These are phyloP conservation scores for Antheraea assamensis DNA, from an alignment of 2,888 invertebrate genomes.

Conservation along the genomic window DNA sequence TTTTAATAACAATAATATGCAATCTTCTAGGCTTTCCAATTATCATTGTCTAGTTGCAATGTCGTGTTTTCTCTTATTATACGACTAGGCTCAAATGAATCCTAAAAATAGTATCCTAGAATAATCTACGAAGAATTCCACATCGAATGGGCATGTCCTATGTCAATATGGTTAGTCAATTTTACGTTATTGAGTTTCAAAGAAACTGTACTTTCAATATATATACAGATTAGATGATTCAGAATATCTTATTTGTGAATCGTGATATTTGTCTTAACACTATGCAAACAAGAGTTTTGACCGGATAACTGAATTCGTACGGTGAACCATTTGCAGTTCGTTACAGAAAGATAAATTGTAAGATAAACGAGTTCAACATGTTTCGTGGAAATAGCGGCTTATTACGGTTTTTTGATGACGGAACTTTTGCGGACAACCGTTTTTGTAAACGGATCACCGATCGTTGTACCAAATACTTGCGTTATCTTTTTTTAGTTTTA, in stretches of 20 bases:
- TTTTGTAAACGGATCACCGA: slow-evolving; percentile 10
- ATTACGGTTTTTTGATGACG: slow-evolving; percentile 49
- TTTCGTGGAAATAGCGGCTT: slow-evolving; percentile 59
- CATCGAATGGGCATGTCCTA: too few species aligned
- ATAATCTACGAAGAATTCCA: too few species aligned
- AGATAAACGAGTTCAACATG: slow-evolving; percentile 48
- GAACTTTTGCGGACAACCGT: slow-evolving; percentile 1
- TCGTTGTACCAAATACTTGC: background rate
- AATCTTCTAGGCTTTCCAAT: background rate
- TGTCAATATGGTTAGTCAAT: too few species aligned
- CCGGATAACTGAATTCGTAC: slow-evolving; percentile 51
- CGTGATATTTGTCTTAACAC: background rate
- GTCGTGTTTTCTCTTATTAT: background rate
- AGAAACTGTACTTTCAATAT: too few species aligned
- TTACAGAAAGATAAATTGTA: slow-evolving; percentile 51
- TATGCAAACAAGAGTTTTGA: slow-evolving; percentile 24
- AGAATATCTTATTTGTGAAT: slow-evolving; percentile 8
- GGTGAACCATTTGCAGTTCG: slow-evolving; percentile 40
- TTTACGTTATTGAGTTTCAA: background rate
- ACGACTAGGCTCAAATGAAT: too few species aligned
- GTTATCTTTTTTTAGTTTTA: background rate
- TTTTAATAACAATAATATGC: background rate
- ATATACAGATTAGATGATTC: background rate
- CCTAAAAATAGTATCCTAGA: too few species aligned
- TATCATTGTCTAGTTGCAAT: background rate